Percentiles rank a stretch among this genome's conserved stretches.
These are phyloP conservation scores for Gymnocheta viridis DNA, from an alignment of 2,888 invertebrate genomes.

Conservation along the genomic window DNA sequence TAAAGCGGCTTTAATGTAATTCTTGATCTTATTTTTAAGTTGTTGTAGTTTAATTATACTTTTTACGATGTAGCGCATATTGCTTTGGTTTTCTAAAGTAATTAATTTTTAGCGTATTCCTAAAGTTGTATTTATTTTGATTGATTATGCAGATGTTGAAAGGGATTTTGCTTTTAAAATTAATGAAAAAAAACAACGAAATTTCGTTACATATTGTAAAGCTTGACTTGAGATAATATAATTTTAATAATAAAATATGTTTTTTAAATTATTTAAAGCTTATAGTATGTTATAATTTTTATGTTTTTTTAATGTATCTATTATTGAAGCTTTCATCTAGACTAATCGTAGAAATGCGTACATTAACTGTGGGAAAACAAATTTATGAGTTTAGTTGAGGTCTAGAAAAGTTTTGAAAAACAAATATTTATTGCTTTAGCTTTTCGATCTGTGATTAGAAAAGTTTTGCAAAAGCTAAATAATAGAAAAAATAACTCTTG, in stretches of 20 bases:
- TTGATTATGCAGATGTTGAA: neutral
- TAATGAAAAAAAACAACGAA: neutral
- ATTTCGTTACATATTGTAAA: neutral
- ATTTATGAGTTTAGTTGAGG: neutral
- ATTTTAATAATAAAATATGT: neutral
- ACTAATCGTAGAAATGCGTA: neutral
- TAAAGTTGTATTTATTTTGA: constrained; percentile 1
- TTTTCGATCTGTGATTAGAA: neutral
- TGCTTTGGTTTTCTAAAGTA: constrained; percentile 47
- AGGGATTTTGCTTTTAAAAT: neutral
- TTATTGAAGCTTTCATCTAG: constrained; percentile 36
- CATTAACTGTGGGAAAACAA: neutral
- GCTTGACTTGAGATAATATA: neutral
- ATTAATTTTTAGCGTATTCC: constrained; percentile 5
- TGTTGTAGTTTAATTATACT: constrained; percentile 2
- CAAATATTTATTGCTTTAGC: neutral
- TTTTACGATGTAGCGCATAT: constrained; percentile 39
- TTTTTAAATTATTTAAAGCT: neutral
- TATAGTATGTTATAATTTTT: neutral
- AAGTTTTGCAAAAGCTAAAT: neutral
- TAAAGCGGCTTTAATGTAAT: constrained; percentile 16
- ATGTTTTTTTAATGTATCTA: neutral
- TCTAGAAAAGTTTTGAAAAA: neutral
- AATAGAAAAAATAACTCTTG: neutral
- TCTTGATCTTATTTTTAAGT: constrained; percentile 7